Percentiles rank a stretch among this genome's conserved stretches.
Conservation (phyloP, 2,113 vertebrate genomes). For the Melospiza georgiana region DNA sequence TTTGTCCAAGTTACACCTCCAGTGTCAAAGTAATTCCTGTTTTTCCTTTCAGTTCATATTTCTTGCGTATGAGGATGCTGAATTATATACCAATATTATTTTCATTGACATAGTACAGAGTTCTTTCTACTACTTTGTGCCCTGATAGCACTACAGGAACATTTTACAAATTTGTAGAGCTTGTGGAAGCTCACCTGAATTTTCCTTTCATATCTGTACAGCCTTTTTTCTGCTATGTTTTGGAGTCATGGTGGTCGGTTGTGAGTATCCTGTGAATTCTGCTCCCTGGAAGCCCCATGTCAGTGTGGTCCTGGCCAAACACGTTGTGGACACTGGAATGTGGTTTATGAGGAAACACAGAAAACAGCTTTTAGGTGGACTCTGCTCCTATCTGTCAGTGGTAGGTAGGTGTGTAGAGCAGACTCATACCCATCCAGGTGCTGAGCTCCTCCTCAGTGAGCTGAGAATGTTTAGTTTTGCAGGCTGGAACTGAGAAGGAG, state of each 20-base stretch:
- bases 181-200: background rate
- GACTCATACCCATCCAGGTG: background rate
- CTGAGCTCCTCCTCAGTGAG: background rate
- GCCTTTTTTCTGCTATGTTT: background rate
- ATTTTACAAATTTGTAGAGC: background rate
- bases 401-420: background rate
- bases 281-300: background rate
- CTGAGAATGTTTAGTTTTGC: background rate
- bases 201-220: background rate
- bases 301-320: background rate
- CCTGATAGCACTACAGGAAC: background rate
- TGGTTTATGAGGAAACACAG: background rate
- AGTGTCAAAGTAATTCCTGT: background rate
- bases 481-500: background rate
- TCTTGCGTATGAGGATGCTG: background rate
- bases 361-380: background rate
- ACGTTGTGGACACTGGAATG: rapidly evolving
- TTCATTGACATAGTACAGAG: background rate
- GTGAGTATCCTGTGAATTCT: background rate
- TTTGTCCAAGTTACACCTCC: background rate
- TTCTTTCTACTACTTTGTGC: background rate
- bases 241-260: background rate
- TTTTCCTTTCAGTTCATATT: background rate
- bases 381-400: background rate
- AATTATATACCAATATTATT: background rate